A percentile compares a stretch with the other conserved stretches of the same genome.
phyloP scores from a whole-genome alignment of 1,140 invertebrate species.

The Drosophila novamexicana region DNA sequence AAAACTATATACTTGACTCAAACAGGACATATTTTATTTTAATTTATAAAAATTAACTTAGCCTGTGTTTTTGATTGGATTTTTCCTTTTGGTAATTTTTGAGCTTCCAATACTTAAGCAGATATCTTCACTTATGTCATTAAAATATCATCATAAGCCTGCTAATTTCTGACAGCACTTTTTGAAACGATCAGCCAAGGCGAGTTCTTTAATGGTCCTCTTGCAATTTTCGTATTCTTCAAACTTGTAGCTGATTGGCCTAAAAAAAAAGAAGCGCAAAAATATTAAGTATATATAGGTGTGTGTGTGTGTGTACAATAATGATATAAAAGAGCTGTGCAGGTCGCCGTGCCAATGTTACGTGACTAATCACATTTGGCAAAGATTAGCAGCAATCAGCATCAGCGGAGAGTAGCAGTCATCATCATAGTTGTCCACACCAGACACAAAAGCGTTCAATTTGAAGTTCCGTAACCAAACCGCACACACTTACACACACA shows the following conservation, averaged over 20 bases:
- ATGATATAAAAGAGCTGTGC: constrained; percentile 20
- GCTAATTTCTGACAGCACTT: constrained; percentile 18
- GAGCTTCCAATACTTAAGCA: not conserved
- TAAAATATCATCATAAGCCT: constrained; percentile 24
- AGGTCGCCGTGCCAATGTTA: constrained; percentile 72
- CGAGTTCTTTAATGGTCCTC: constrained; percentile 23
- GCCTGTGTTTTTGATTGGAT: not conserved
- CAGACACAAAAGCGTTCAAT: constrained; percentile 62
- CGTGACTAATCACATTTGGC: constrained; percentile 80
- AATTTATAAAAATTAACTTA: not conserved
- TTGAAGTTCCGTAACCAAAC: constrained; percentile 76
- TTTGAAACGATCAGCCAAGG: constrained; percentile 12
- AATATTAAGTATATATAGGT: constrained; percentile 21
- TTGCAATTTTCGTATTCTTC: constrained; percentile 15
- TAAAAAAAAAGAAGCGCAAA: constrained; percentile 30
- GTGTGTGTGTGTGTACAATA: constrained; percentile 2
- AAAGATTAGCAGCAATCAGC: constrained; percentile 80
- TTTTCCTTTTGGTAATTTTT: not conserved
- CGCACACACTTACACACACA: constrained; percentile 28
- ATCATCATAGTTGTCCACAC: constrained; percentile 74
- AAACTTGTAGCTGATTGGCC: not conserved
- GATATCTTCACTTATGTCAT: constrained; percentile 20
- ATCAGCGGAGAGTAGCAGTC: constrained; percentile 57
- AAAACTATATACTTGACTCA: too few relatives aligned
- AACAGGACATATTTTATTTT: not conserved